Base-by-base conservation (phyloP, 2,888 invertebrate species). In the Phlogophora meticulosa region DNA sequence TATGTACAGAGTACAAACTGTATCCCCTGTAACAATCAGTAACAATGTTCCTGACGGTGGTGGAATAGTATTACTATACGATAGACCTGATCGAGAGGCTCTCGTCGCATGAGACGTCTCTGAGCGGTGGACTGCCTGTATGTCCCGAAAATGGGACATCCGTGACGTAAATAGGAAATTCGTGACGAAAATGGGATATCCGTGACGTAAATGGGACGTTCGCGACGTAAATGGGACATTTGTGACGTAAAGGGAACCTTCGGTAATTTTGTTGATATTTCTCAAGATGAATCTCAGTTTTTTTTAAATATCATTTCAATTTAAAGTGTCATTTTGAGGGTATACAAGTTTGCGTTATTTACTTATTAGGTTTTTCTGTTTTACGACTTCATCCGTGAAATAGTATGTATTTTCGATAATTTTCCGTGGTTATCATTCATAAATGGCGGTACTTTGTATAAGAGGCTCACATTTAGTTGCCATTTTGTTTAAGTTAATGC, bases 1-100 rank as follows among this genome's bases (percentile, higher is more conserved):
- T 88, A 81, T 88, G 85, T 91, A 87, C 87, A 88, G 86, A 88
- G 86, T 91, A 89, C 88, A 88, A 89, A 80, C 76, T 81, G 73
- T 81, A 85, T 83, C 87, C 87, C 90, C 91, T 91, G 92, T 93
- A 91, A 92, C 85, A 84, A 85, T 87, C 88, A 87, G 90, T 92
- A 92, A 92, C 89, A 88, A 87, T 86, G 90, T 90, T 89, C 89
- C 90, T 85, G 82, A 63, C 51, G 81, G 84, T 82, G 82, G 84
- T 83, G 82, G 82, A 73, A 76, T 83, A 80, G 80, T 76, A 81
- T 76, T 81, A 82, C 80, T 62, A 49, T 76, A 84, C 81, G 84
- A 86, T 76, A 76, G 72, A 67, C 76, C 76, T 69, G 75, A 74
- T 74, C 68, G 78, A 84, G 85, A 88, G 85, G 87, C 87, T 87